These are phyloP conservation scores for Tyto alba DNA, from an alignment of 2,113 vertebrate genomes.

Conservation along the genomic window DNA sequence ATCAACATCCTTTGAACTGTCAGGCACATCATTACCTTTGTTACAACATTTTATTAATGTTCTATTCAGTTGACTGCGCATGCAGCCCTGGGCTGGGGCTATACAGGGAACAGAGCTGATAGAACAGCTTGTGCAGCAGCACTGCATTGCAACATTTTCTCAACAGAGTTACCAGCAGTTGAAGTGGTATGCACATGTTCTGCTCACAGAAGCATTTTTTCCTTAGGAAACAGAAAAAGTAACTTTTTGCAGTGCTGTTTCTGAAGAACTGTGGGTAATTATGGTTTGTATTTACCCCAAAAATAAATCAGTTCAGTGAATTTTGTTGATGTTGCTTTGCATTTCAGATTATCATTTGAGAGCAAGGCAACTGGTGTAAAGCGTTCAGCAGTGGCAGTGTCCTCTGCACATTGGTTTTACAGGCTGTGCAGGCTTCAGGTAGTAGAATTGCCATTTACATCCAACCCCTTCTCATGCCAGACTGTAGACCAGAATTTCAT, in stretches of 20 bases:
- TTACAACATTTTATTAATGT: no score
- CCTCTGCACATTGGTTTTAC: not conserved
- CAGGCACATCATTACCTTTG: no score
- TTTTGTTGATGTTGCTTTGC: not conserved
- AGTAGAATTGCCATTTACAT: not conserved
- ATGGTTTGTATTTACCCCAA: not conserved
- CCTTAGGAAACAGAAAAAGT: not conserved
- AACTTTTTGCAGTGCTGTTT: not conserved
- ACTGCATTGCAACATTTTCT: no score
- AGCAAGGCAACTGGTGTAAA: not conserved
- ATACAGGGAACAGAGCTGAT: no score
- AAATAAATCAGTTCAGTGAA: not conserved
- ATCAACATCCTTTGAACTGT: no score
- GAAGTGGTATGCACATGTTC: no score
- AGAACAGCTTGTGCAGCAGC: no score
- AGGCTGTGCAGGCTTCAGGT: not conserved
- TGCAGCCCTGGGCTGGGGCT: no score
- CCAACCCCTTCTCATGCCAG: not conserved
- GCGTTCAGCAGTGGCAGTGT: not conserved
- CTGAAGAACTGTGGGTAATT: not conserved
- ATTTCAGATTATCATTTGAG: not conserved
- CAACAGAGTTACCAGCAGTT: no score
- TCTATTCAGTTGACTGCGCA: no score
- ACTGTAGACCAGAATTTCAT: constrained; percentile 35
- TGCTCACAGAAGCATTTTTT: not conserved